Percentiles rank a stretch among this genome's conserved stretches.
phyloP scores from a whole-genome alignment of 2,797 vertebrate genomes.

The Sebastes baramenuke region DNA sequence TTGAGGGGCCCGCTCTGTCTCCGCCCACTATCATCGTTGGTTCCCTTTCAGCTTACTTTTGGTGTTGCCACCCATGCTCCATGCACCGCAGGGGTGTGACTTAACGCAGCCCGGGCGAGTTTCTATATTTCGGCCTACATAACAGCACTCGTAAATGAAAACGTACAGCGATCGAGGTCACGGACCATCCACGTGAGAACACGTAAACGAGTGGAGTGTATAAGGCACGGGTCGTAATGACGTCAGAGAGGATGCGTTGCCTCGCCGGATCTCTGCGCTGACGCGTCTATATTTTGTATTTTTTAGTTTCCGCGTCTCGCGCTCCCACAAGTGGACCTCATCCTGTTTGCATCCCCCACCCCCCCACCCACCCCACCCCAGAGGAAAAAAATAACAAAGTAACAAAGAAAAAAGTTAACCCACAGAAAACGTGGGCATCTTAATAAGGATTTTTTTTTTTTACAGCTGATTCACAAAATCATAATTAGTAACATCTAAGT shows the following conservation, averaged over 20 bases:
- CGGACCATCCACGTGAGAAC: slow-evolving; percentile 81
- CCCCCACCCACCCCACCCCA: slow-evolving; percentile 21
- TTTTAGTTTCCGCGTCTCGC: slow-evolving; percentile 52
- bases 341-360: slow-evolving; percentile 54
- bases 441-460: slow-evolving; percentile 78
- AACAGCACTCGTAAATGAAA: slow-evolving; percentile 80
- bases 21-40: background rate
- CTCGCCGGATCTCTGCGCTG: slow-evolving; percentile 58
- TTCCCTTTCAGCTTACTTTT: slow-evolving; percentile 55
- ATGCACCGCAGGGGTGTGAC: slow-evolving; percentile 55
- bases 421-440: slow-evolving; percentile 88
- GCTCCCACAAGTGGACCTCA: slow-evolving; percentile 71
- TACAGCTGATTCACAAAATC: slow-evolving; percentile 90
- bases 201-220: slow-evolving; percentile 87
- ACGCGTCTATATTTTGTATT: slow-evolving; percentile 33
- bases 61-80: slow-evolving; percentile 70
- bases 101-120: slow-evolving; percentile 37
- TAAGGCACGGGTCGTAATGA: slow-evolving; percentile 88
- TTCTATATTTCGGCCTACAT: slow-evolving; percentile 59
- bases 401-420: slow-evolving; percentile 74
- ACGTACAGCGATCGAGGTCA: slow-evolving; percentile 81
- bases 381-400: slow-evolving; percentile 56
- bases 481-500: slow-evolving; percentile 87
- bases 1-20: slow-evolving; percentile 4
- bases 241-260: slow-evolving; percentile 82